Conservation (phyloP, 2,888 invertebrate genomes). For the Schizotus pectinicornis region DNA sequence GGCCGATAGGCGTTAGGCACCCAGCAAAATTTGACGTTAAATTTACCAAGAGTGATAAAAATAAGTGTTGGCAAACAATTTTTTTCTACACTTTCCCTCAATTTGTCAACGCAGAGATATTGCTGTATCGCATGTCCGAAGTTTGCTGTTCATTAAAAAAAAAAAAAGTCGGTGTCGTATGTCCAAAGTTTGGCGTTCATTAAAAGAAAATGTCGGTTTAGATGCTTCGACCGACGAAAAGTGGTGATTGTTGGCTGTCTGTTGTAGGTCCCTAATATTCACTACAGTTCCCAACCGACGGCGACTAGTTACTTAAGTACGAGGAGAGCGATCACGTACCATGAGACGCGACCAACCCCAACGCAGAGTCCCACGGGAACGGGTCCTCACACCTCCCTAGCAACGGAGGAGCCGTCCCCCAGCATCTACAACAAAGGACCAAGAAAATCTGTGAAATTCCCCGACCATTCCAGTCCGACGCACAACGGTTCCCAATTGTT, state of each 20-base stretch:
- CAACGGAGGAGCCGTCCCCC: slow-evolving; percentile 57
- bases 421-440: slow-evolving; percentile 57
- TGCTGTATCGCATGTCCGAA: too few species aligned
- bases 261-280: slow-evolving; percentile 61
- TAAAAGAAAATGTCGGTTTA: too few species aligned
- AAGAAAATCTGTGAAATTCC: slow-evolving; percentile 77
- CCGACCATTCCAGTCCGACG: slow-evolving; percentile 56
- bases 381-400: slow-evolving; percentile 56
- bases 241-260: not conserved
- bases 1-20: too few species aligned
- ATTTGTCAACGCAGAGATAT: too few species aligned
- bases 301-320: slow-evolving; percentile 64
- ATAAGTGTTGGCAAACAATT: too few species aligned
- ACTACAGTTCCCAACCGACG: slow-evolving; percentile 62
- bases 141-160: too few species aligned
- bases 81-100: too few species aligned
- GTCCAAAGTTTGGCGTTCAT: too few species aligned
- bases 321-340: slow-evolving; percentile 58
- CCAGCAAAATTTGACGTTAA: too few species aligned
- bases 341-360: slow-evolving; percentile 63
- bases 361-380: slow-evolving; percentile 59
- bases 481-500: slow-evolving; percentile 49
- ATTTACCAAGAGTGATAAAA: too few species aligned
- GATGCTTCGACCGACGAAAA: too few species aligned
- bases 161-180: too few species aligned